Base-by-base conservation (phyloP, 2,113 vertebrate genomes). In the Choloepus hoffmanni region DNA sequence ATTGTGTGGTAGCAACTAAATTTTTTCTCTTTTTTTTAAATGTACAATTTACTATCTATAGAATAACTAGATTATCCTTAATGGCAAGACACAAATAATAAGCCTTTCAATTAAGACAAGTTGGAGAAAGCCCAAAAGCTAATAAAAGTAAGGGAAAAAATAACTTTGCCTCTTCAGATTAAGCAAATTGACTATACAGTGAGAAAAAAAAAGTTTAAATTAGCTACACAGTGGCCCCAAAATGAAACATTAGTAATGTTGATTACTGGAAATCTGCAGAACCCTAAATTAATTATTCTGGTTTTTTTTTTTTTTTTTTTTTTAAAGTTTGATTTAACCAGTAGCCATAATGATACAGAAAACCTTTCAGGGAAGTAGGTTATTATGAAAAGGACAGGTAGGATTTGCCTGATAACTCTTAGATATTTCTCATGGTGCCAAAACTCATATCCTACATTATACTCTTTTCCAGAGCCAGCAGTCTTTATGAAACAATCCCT, bases 41-140 rank as follows among this genome's bases (percentile, higher is more conserved):
- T 62, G 74, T 96, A 77, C 21, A 93, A 82, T 98, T 97, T 95
- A 50, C 90, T 96, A 70, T 95, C 94, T 88, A 1, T 94, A 67
- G 74, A 97, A 94, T 89, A 98, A 84, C 63, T 86, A 93, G 92
- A 98, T 98, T 96, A 97, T 68, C 82, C 50, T 98, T 96, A 98
- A 97, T 95, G 63, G 73, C 63, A 92, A 96, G 89, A 86, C 78
- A 96, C 95, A 98, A 98, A 97, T 97, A 98, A 98, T 94, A 94
- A 96, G 89, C 70, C 1, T 97, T 97, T 98, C 97, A 96, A 98
- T 98, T 92, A 97, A 97, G 90, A 97, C 45, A 89, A 94, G 90
- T 97, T 98, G 98, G 97, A 96, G 90, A 96, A 96, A 93, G 63
- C 79, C 98, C 96, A 98, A 96, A 90, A 2, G 5, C 91, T 97